These are phyloP conservation scores for Meloidogyne exigua DNA, from an alignment of 1,140 invertebrate genomes.

Conservation along the genomic window DNA sequence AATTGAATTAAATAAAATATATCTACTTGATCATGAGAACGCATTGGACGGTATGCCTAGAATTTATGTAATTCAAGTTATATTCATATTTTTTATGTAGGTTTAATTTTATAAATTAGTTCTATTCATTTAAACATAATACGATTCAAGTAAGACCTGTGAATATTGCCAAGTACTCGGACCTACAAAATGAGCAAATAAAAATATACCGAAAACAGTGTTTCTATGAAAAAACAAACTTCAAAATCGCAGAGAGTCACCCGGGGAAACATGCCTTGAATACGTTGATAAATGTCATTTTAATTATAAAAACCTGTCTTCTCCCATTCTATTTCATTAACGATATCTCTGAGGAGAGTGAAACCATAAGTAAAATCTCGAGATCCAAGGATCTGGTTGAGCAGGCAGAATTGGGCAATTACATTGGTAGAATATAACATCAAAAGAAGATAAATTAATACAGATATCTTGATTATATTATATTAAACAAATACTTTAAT, in stretches of 20 bases:
- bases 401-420: slow-evolving; percentile 60
- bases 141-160: slow-evolving; percentile 39
- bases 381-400: slow-evolving; percentile 62
- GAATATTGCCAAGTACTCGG: slow-evolving; percentile 63
- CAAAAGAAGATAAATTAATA: slow-evolving; percentile 38
- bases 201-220: neutral
- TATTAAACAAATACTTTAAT: slow-evolving; percentile 51
- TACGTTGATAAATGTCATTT: neutral
- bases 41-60: slow-evolving; percentile 60
- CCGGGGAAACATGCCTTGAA: slow-evolving; percentile 59
- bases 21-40: slow-evolving; percentile 61
- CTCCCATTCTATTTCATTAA: slow-evolving; percentile 63
- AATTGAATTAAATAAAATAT: slow-evolving; percentile 1
- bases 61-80: neutral
- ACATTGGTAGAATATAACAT: slow-evolving; percentile 63
- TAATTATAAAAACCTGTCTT: slow-evolving; percentile 41
- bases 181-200: slow-evolving; percentile 44
- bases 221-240: too few species aligned
- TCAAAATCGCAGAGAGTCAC: slow-evolving; percentile 63
- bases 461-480: neutral
- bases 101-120: too few species aligned
- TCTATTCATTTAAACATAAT: too few species aligned
- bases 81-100: too few species aligned
- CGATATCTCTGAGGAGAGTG: slow-evolving; percentile 57
- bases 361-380: slow-evolving; percentile 63